Percentiles rank a stretch among this genome's conserved stretches.
phyloP scores from a whole-genome alignment of 2,797 vertebrate genomes.

The Peromyscus melanophrys region DNA sequence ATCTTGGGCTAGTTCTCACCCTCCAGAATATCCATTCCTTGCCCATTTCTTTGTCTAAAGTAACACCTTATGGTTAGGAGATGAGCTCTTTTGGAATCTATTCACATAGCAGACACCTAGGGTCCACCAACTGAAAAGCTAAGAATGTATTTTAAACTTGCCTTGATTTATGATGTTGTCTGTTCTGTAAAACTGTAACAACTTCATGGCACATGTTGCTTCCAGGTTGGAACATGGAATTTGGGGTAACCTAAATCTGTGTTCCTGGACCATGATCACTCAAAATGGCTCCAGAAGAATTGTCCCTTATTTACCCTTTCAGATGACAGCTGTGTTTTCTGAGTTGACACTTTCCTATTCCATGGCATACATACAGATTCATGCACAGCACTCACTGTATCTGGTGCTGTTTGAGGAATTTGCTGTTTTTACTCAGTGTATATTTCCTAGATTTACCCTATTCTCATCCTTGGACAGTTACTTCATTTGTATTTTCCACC shows the following conservation, averaged over 20 bases:
- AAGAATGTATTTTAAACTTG: not conserved
- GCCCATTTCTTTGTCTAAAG: not conserved
- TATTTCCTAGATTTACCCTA: constrained; percentile 48
- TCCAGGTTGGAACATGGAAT: not conserved
- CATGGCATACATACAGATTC: not conserved
- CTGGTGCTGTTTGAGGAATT: constrained; percentile 13
- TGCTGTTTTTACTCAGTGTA: constrained; percentile 47
- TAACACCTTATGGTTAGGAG: not conserved
- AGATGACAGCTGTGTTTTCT: not conserved
- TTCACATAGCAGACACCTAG: not conserved
- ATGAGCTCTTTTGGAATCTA: not conserved
- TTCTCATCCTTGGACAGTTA: constrained; percentile 21
- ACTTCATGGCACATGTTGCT: not conserved
- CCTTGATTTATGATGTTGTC: not conserved
- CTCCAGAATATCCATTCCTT: not conserved
- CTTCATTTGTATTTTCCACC: not conserved
- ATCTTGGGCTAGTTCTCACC: not conserved
- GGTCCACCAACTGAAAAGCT: not conserved
- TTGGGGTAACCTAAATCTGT: not conserved
- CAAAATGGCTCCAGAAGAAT: not conserved
- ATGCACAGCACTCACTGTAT: not conserved
- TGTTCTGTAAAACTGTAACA: not conserved
- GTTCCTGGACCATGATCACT: not conserved
- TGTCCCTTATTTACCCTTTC: not conserved
- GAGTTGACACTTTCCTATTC: not conserved